Conservation (phyloP, 2,888 invertebrate species). For the Mythimna ferrago region DNA sequence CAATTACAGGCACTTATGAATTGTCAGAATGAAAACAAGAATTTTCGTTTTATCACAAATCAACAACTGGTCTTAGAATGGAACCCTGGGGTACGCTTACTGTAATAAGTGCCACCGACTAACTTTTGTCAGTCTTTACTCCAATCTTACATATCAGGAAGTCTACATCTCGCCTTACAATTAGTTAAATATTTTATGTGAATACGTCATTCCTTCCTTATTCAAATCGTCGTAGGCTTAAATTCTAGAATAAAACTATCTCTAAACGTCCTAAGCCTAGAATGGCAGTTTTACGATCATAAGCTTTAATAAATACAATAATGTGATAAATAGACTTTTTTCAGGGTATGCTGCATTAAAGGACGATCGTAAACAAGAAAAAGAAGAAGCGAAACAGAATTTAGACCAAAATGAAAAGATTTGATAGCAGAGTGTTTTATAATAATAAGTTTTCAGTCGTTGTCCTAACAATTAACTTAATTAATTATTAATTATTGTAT, state of each 20-base stretch:
- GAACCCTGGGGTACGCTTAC: background rate
- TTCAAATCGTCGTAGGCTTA: background rate
- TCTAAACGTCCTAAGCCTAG: background rate
- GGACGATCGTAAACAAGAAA: constrained; percentile 8
- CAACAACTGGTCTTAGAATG: background rate
- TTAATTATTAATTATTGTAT: no score
- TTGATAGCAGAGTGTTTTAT: background rate
- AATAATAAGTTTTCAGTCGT: background rate
- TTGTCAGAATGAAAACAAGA: no score
- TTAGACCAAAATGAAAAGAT: background rate
- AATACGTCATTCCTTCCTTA: background rate
- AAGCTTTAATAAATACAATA: background rate
- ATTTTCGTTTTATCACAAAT: no score
- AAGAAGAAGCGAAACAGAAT: background rate
- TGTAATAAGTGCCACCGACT: background rate
- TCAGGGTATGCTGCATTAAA: constrained; percentile 22
- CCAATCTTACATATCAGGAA: background rate
- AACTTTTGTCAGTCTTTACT: background rate
- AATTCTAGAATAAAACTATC: background rate
- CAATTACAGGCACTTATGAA: no score
- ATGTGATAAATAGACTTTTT: background rate
- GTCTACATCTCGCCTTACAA: background rate
- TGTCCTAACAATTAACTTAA: background rate
- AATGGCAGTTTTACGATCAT: background rate
- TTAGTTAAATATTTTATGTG: background rate